Evolutionary conservation across 2,797 vertebrate species (phyloP).

Genomic region (Scomberomorus guttatus): DNA sequence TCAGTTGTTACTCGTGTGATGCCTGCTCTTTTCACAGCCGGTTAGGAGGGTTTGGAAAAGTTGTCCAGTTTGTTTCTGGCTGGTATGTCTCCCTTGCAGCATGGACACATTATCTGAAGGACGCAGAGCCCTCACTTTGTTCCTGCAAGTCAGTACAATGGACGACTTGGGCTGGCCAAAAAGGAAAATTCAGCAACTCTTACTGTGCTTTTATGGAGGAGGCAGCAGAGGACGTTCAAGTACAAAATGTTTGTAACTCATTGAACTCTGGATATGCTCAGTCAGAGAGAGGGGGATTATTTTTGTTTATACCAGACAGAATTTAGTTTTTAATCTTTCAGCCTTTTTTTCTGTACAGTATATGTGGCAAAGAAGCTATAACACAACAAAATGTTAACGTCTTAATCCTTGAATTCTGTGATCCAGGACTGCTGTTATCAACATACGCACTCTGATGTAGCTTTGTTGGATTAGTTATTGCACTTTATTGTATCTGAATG

Average conservation of each 20-base stretch:
- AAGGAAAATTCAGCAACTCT: constrained; percentile 30
- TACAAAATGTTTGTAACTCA: constrained; percentile 17
- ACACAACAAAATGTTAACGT: not conserved
- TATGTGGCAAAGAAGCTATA: not conserved
- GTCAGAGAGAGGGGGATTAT: constrained; percentile 3
- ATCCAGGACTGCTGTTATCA: constrained; percentile 8
- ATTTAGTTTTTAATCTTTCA: not conserved
- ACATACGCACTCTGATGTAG: not conserved
- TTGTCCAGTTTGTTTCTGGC: constrained; percentile 6
- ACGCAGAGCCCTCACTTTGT: constrained; percentile 7
- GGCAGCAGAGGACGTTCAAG: constrained; percentile 40
- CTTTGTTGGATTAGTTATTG: constrained; percentile 1
- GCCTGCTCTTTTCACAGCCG: not conserved
- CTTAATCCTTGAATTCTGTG: constrained; percentile 13
- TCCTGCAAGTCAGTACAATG: not conserved
- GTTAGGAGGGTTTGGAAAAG: not conserved
- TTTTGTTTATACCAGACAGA: constrained; percentile 12
- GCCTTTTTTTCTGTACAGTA: not conserved
- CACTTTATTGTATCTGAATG: not conserved
- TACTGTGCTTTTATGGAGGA: constrained; percentile 20
- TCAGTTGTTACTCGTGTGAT: not conserved
- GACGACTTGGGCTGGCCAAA: constrained; percentile 4
- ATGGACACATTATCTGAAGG: not conserved
- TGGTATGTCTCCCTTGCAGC: not conserved
- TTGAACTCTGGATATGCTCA: constrained; percentile 20